phyloP scores from a whole-genome alignment of 2,113 vertebrate species.

The Pterocles orientalis region DNA sequence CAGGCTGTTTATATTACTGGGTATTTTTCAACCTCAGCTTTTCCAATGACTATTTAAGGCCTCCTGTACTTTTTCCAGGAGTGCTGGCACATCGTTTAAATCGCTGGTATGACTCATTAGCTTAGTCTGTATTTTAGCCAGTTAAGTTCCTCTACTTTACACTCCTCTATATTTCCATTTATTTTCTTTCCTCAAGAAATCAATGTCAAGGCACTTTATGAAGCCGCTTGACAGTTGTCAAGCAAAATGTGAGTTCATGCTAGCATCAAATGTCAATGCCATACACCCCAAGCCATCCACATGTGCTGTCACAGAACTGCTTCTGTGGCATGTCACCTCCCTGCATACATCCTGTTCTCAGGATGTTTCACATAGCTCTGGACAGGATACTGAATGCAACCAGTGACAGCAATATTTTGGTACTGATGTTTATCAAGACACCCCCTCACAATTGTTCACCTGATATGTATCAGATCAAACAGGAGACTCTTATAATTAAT shows the following conservation, averaged over 20 bases:
- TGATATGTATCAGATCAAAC: accelerated
- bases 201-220: background rate
- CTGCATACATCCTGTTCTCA: background rate
- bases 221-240: background rate
- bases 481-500: background rate
- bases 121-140: constrained; percentile 20
- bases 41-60: background rate
- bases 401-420: background rate
- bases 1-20: background rate
- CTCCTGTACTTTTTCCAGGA: background rate
- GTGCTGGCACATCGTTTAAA: constrained; percentile 1
- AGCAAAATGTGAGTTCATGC: background rate
- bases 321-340: background rate
- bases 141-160: background rate
- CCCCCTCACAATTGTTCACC: background rate
- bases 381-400: background rate
- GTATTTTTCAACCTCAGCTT: constrained; percentile 8
- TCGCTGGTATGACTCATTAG: background rate
- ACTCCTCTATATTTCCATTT: background rate
- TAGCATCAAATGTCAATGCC: background rate
- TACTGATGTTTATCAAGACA: background rate
- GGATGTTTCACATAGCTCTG: background rate
- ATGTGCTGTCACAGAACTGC: background rate
- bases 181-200: background rate
- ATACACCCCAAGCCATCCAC: background rate